A percentile compares a stretch with the other conserved stretches of the same genome.
phyloP scores from a whole-genome alignment of 2,797 vertebrate genomes.

The Ptychadena robeensis region DNA sequence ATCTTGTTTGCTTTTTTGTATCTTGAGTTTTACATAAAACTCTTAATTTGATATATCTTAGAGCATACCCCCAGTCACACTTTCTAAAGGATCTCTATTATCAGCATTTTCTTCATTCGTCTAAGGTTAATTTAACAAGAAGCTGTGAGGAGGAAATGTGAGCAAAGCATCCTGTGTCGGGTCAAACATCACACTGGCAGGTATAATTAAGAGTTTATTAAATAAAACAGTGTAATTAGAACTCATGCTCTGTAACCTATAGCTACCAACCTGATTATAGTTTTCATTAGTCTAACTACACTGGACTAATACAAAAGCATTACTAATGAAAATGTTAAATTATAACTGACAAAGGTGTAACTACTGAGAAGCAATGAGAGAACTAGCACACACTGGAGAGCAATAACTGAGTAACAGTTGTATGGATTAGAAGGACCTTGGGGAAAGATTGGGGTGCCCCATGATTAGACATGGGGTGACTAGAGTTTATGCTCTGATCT shows the following conservation, averaged over 20 bases:
- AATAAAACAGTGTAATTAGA: neutral
- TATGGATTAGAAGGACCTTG: neutral
- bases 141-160: neutral
- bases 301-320: neutral
- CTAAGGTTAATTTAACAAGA: neutral
- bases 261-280: neutral
- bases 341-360: neutral
- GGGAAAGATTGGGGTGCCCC: too few relatives aligned
- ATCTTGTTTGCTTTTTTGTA: neutral
- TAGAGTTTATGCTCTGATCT: too few relatives aligned
- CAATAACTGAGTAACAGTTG: too few relatives aligned
- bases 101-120: neutral
- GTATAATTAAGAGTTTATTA: conserved; percentile 2
- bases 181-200: conserved; percentile 4
- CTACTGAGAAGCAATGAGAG: neutral
- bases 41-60: neutral
- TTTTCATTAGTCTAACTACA: neutral
- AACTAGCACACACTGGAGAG: neutral
- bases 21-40: too few relatives aligned
- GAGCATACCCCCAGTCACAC: neutral
- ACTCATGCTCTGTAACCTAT: neutral
- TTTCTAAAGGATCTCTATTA: neutral
- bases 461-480: too few relatives aligned
- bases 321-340: neutral
- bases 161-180: neutral